Percentiles rank a stretch among this genome's conserved stretches.
Conservation (phyloP, 2,888 invertebrate species). For the Leptopilina myrica region DNA sequence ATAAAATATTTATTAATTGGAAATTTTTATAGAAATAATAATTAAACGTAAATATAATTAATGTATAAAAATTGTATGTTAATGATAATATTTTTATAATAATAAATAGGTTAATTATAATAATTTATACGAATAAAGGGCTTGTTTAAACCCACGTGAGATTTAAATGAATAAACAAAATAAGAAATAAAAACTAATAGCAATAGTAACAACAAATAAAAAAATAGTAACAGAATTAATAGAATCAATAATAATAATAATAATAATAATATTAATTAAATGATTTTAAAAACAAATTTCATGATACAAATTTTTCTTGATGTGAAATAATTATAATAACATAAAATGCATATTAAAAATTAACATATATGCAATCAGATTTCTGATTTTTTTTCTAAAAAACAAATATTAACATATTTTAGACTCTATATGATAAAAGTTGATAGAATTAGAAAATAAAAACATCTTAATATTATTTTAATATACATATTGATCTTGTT, state of each 20-base stretch:
- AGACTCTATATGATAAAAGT: not conserved
- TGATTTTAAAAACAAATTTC: slow-evolving; percentile 12
- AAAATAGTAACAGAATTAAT: not conserved
- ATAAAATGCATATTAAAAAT: not conserved
- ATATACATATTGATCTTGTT: not conserved
- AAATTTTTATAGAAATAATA: not conserved
- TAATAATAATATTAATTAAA: not conserved
- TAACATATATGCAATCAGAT: not conserved
- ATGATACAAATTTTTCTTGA: not conserved
- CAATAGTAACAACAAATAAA: not conserved
- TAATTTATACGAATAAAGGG: too few relatives aligned
- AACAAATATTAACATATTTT: slow-evolving; percentile 5
- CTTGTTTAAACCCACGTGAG: too few relatives aligned
- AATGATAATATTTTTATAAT: too few relatives aligned
- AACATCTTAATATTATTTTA: not conserved
- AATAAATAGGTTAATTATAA: too few relatives aligned
- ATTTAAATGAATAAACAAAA: too few relatives aligned
- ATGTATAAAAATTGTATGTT: too few relatives aligned
- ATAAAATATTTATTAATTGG: not conserved
- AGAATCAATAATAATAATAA: not conserved
- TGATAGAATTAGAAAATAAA: not conserved
- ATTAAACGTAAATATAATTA: too few relatives aligned
- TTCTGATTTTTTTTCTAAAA: not conserved
- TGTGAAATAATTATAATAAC: not conserved
- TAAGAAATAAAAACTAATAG: too few relatives aligned